These are phyloP conservation scores for Chironex yamaguchii DNA, from an alignment of 30 jellyfish, hydroid and myxozoan genomes.

Conservation along the genomic window DNA sequence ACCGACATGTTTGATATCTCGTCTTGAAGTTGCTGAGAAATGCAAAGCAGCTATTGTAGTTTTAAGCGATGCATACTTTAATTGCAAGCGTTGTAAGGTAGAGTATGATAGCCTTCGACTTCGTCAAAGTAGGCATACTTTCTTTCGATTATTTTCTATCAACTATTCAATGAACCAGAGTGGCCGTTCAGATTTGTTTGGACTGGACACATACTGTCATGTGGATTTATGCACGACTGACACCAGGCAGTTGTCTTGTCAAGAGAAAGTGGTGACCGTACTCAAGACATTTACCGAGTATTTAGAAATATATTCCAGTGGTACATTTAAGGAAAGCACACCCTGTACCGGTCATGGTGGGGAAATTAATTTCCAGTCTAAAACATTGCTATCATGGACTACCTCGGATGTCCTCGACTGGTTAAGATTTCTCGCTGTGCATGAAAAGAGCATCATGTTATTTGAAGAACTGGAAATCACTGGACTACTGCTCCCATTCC, in stretches of 20 bases:
- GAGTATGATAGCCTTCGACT: neutral
- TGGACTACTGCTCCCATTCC: conserved; percentile 45
- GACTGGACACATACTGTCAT: neutral
- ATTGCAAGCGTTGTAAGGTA: neutral
- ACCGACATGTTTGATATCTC: conserved; percentile 42
- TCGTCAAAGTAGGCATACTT: neutral
- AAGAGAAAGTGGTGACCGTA: neutral
- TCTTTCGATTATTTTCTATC: neutral
- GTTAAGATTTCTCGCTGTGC: conserved; percentile 46
- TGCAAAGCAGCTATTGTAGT: conserved; percentile 66
- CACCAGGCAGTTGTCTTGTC: neutral
- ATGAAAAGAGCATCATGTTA: conserved; percentile 45
- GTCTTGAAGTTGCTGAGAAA: conserved; percentile 65
- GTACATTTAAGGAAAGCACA: neutral
- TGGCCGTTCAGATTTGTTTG: neutral
- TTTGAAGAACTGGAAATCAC: conserved; percentile 75
- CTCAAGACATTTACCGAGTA: neutral
- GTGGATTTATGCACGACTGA: neutral
- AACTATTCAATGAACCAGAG: neutral
- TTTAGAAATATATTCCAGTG: neutral
- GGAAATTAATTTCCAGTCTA: neutral
- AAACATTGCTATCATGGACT: conserved; percentile 56
- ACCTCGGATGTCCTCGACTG: conserved; percentile 63
- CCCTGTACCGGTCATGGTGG: neutral
- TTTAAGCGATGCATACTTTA: conserved; percentile 30